Base-by-base conservation (phyloP, 2,888 invertebrate genomes). In the Caenorhabditis becei region DNA sequence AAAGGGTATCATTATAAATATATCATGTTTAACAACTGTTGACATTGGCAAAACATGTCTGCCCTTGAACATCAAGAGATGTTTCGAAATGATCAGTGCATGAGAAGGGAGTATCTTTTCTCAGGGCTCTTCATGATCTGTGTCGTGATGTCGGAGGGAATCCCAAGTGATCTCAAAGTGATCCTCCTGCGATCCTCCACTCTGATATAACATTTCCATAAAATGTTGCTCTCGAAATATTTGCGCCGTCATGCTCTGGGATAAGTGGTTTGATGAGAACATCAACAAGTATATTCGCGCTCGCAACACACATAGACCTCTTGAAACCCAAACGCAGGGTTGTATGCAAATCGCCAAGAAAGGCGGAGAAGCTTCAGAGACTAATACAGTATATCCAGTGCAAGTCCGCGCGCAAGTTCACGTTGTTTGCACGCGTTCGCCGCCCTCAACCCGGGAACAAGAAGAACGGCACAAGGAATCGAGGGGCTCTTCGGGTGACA, bases 221-320 rank as follows among this genome's bases (percentile, higher is more conserved):
- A 63, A 77, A 69, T 77, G 63, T 62, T 47, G 62, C 75, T 59
- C 77, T 69, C 37, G 63, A 63, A 63, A 53, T 75, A 66, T 75
- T 66, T 72, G 65, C 75, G 65, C 44, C 49, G 80, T 80, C 80
- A 80, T 80, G 80, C 80, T 80, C 66, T 44, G 61, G 32, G 71
- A 79, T 72, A 67, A 79, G 79, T 79, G 79, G 54, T 49, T 41
- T 62, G 67, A 79, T 79, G 72, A 79, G 79, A 79, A 79, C 61
- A 72, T 79, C 79, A 79, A 79, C 79, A 79, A 79, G 79, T 79
- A 72, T 72, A 72, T 78, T 78, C 79, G 61, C 79, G 79, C 71
- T 79, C 66, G 53, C 54, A 28, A 66, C 44, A 63, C 67, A 53
- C 61, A 37, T 41, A 51, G 41, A 62, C 71, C 79, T 79, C 80